A percentile compares a stretch with the other conserved stretches of the same genome.
phyloP scores from a whole-genome alignment of 2,113 vertebrate species.

The Butorides virescens region DNA sequence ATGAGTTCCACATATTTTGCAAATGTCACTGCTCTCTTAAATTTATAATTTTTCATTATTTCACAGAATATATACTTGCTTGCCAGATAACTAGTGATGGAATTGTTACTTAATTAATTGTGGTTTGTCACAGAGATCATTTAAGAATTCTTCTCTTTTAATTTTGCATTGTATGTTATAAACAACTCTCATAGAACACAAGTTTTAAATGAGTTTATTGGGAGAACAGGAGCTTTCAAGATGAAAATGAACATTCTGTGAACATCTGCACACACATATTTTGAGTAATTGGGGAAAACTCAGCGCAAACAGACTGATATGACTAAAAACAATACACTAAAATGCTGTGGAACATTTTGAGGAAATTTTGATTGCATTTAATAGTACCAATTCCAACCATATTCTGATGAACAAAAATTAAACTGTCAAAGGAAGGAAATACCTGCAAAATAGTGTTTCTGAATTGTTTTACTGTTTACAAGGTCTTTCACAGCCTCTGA shows the following conservation, averaged over 20 bases:
- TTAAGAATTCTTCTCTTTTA: not conserved
- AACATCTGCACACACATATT: not conserved
- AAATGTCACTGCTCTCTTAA: not conserved
- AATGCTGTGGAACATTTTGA: not conserved
- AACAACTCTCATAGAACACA: not conserved
- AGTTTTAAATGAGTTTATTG: not conserved
- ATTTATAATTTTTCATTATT: conserved; percentile 10
- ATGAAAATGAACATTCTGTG: not conserved
- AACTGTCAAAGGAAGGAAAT: not conserved
- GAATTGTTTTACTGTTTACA: not conserved
- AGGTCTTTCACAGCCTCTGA: not conserved
- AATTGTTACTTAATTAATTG: conserved; percentile 4
- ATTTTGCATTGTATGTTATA: not conserved
- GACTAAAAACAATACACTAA: not conserved
- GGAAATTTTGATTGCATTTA: not conserved
- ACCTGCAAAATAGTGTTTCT: not conserved
- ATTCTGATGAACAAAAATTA: conserved; percentile 8
- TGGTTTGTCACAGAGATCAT: not conserved
- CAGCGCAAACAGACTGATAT: not conserved
- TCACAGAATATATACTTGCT: not conserved
- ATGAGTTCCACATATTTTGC: not conserved
- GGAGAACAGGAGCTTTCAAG: not conserved
- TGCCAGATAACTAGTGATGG: not conserved
- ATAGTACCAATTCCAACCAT: not conserved
- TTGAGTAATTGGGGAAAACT: not conserved